phyloP scores from a whole-genome alignment of 2,888 invertebrate species.

The Mythimna pallens region DNA sequence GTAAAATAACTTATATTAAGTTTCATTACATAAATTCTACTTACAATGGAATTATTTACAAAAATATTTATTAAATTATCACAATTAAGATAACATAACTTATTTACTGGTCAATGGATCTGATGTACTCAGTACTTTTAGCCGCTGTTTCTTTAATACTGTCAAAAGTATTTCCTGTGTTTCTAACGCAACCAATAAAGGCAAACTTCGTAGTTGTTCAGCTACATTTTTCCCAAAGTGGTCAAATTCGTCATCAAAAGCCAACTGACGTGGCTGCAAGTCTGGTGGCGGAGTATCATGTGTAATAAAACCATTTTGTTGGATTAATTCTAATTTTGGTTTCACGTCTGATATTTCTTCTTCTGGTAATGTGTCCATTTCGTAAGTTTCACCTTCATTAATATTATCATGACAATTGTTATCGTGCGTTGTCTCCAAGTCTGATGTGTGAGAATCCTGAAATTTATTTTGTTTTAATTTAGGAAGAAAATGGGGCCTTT shows the following conservation, averaged over 20 bases:
- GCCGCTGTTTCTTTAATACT: slow-evolving; percentile 36
- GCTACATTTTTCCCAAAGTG: slow-evolving; percentile 56
- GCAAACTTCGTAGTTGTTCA: slow-evolving; percentile 57
- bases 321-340: slow-evolving; percentile 8
- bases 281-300: slow-evolving; percentile 4
- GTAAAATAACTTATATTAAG: not conserved
- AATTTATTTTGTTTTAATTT: slow-evolving; percentile 9
- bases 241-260: slow-evolving; percentile 36
- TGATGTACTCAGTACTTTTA: slow-evolving; percentile 17
- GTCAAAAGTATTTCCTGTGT: slow-evolving; percentile 47
- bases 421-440: slow-evolving; percentile 14
- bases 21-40: not conserved
- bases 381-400: slow-evolving; percentile 8
- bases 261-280: not conserved
- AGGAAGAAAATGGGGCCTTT: not conserved
- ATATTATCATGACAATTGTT: not conserved
- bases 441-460: slow-evolving; percentile 28
- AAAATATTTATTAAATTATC: not conserved
- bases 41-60: slow-evolving; percentile 7
- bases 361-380: not conserved
- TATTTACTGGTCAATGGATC: slow-evolving; percentile 23
- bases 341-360: slow-evolving; percentile 1
- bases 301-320: not conserved
- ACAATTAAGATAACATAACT: not conserved
- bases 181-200: slow-evolving; percentile 56